These are phyloP conservation scores for Sminthopsis crassicaudata DNA, from an alignment of 2,113 vertebrate species.

Conservation along the genomic window DNA sequence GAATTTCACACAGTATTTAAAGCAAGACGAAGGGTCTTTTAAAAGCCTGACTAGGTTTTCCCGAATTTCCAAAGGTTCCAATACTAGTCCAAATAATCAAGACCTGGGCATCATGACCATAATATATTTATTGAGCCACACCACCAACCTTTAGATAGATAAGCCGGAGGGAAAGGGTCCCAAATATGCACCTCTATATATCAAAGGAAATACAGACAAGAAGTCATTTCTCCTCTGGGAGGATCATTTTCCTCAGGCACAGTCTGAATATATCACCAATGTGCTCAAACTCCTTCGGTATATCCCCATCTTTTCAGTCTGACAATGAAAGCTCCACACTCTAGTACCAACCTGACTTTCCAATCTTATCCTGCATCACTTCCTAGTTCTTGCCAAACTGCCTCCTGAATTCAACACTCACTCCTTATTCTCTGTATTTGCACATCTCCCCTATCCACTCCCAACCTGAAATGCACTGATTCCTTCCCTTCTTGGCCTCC, in stretches of 20 bases:
- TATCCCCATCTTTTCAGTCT: not conserved
- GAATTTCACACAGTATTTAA: not conserved
- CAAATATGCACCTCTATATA: not conserved
- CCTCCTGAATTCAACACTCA: too few species aligned
- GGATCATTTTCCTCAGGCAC: not conserved
- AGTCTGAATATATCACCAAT: not conserved
- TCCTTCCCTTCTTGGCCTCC: not conserved
- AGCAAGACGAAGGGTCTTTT: not conserved
- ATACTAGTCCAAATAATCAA: not conserved
- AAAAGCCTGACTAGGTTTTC: not conserved
- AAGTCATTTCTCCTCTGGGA: not conserved
- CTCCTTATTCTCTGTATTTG: not conserved
- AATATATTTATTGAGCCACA: not conserved
- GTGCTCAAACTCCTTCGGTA: not conserved
- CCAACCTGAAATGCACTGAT: not conserved
- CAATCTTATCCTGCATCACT: not conserved
- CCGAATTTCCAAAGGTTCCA: not conserved
- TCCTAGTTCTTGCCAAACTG: not conserved
- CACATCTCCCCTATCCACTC: not conserved
- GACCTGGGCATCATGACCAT: not conserved
- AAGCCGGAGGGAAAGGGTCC: not conserved
- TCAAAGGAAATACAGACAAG: not conserved
- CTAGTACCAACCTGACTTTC: not conserved
- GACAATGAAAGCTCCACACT: not conserved
- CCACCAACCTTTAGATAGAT: not conserved